phyloP scores from a whole-genome alignment of 2,113 vertebrate species.

The Passer montanus region DNA sequence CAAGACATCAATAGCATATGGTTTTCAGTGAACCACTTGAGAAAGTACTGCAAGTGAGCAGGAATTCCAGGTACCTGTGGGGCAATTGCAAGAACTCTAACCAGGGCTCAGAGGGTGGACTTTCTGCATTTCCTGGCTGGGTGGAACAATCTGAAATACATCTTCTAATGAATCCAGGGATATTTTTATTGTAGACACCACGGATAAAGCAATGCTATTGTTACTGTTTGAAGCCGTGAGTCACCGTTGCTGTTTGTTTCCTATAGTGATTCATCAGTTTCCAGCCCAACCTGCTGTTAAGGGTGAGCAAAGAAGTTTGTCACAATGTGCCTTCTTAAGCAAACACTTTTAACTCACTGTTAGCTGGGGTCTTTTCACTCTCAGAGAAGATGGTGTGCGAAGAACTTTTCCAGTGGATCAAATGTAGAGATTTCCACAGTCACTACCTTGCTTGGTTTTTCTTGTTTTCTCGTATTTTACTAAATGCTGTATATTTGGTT shows the following conservation, averaged over 20 bases:
- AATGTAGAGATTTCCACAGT: not conserved
- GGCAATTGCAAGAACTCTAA: not conserved
- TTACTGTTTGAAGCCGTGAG: not conserved
- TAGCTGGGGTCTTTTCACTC: not conserved
- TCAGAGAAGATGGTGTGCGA: not conserved
- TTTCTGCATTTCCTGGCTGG: not conserved
- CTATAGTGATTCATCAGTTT: conserved; percentile 53
- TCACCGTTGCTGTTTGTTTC: conserved; percentile 56
- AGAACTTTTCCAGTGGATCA: not conserved
- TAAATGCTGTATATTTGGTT: not conserved
- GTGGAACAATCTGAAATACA: not conserved
- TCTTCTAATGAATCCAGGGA: not conserved
- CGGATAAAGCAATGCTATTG: not conserved
- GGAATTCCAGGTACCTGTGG: not conserved
- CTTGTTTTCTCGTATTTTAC: not conserved
- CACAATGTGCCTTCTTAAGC: not conserved
- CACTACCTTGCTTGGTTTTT: not conserved
- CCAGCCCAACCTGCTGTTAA: conserved; percentile 26
- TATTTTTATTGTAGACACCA: conserved; percentile 11
- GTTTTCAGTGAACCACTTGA: not conserved
- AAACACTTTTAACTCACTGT: not conserved
- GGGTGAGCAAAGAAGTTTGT: conserved; percentile 47
- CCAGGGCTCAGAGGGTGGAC: not conserved
- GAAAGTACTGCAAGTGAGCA: not conserved
- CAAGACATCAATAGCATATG: not conserved